Evolutionary conservation across 1,140 invertebrate genomes (phyloP).

Genomic region (Solen grandis): DNA sequence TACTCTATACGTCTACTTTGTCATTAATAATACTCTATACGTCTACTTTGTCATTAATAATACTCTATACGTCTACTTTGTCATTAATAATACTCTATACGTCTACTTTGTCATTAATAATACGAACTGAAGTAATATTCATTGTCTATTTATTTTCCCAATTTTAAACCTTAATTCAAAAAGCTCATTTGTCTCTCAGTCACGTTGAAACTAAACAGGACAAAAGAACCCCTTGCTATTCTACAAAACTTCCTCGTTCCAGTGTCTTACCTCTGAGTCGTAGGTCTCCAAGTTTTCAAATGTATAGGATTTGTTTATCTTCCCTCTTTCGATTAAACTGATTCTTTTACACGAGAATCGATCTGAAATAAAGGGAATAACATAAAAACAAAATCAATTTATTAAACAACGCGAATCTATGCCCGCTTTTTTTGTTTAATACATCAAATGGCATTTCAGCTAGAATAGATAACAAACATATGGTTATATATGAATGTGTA

Average conservation of each 20-base stretch:
- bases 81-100: too few relatives aligned
- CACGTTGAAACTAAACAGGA: background rate
- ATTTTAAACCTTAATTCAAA: background rate
- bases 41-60: too few relatives aligned
- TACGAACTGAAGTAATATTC: too few relatives aligned
- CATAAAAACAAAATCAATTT: background rate
- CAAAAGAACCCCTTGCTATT: background rate
- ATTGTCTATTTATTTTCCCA: too few relatives aligned
- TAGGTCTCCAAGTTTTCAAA: constrained; percentile 59
- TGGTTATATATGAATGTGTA: too few relatives aligned
- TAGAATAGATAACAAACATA: too few relatives aligned
- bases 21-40: too few relatives aligned
- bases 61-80: too few relatives aligned
- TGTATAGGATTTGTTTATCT: constrained; percentile 59
- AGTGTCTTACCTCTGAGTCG: constrained; percentile 63
- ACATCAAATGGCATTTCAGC: background rate
- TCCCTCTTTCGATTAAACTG: constrained; percentile 63
- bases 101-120: too few relatives aligned
- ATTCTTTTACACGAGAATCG: constrained; percentile 63
- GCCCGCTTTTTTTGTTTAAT: background rate
- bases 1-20: too few relatives aligned
- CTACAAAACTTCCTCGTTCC: too few relatives aligned
- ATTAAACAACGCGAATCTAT: background rate
- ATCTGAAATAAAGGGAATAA: constrained; percentile 52
- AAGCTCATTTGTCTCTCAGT: background rate